These are phyloP conservation scores for Gymnoscelis rufifasciata DNA, from an alignment of 2,888 invertebrate species.

Conservation along the genomic window DNA sequence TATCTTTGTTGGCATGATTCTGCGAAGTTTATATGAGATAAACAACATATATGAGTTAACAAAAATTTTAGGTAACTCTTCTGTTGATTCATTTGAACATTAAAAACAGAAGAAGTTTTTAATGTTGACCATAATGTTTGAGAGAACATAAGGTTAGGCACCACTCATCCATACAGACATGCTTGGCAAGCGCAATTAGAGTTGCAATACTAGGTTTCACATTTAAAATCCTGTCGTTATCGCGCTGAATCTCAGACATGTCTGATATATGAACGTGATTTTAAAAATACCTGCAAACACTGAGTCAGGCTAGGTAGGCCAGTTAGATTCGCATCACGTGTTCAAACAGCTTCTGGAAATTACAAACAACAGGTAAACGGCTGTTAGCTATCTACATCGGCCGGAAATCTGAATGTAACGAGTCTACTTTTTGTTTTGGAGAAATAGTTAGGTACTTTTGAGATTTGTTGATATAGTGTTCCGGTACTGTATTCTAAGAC, in stretches of 20 bases:
- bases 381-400: slow-evolving; percentile 41
- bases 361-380: slow-evolving; percentile 50
- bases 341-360: slow-evolving; percentile 61
- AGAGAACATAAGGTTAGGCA: not conserved
- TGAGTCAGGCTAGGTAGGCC: slow-evolving; percentile 40
- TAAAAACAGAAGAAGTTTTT: too few relatives aligned
- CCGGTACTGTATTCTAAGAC: too few relatives aligned
- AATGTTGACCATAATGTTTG: too few relatives aligned
- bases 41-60: too few relatives aligned
- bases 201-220: slow-evolving; percentile 43
- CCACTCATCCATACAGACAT: not conserved
- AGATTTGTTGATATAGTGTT: not conserved
- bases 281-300: slow-evolving; percentile 35
- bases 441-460: not conserved
- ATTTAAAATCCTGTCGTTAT: slow-evolving; percentile 45
- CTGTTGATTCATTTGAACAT: too few relatives aligned
- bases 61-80: too few relatives aligned
- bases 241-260: slow-evolving; percentile 42
- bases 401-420: slow-evolving; percentile 49
- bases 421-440: slow-evolving; percentile 4
- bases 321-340: slow-evolving; percentile 56
- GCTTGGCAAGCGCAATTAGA: slow-evolving; percentile 53
- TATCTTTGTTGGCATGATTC: too few relatives aligned
- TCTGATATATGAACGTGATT: slow-evolving; percentile 36
- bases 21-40: too few relatives aligned